Conservation (phyloP, 2,888 invertebrate species). For the Conchocele bisecta region DNA sequence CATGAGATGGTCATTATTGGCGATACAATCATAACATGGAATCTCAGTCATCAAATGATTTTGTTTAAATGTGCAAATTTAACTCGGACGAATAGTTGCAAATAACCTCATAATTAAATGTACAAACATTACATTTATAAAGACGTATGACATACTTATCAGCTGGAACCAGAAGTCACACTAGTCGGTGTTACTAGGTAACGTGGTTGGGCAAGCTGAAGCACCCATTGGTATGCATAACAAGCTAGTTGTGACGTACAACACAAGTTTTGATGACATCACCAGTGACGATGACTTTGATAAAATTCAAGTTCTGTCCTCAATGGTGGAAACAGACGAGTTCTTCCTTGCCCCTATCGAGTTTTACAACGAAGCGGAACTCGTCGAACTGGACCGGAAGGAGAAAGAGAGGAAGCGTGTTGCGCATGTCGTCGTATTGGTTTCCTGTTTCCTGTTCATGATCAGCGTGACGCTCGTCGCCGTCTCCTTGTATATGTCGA, state of each 20-base stretch:
- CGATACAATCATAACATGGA: too few species aligned
- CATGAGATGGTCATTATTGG: too few species aligned
- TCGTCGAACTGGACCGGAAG: slow-evolving; percentile 33
- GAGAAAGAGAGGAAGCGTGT: slow-evolving; percentile 66
- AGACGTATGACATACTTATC: too few species aligned
- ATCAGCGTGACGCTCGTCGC: slow-evolving; percentile 95
- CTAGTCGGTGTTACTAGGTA: too few species aligned
- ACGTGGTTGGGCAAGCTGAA: too few species aligned
- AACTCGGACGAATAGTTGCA: too few species aligned
- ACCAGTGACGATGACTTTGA: slow-evolving; percentile 55
- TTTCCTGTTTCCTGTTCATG: slow-evolving; percentile 92
- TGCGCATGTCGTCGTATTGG: slow-evolving; percentile 92
- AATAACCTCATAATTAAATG: too few species aligned
- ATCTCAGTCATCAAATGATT: too few species aligned
- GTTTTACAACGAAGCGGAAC: slow-evolving; percentile 40
- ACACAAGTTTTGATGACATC: slow-evolving; percentile 45
- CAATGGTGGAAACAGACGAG: slow-evolving; percentile 52
- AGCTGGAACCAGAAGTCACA: too few species aligned
- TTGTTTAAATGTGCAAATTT: too few species aligned
- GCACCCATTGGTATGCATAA: too few species aligned
- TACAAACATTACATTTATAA: too few species aligned
- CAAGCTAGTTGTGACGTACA: slow-evolving; percentile 56
- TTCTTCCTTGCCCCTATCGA: slow-evolving; percentile 52
- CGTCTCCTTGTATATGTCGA: slow-evolving; percentile 95
- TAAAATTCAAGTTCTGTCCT: slow-evolving; percentile 56